Conservation (phyloP, 1,140 invertebrate species). For the Nasonia giraulti region DNA sequence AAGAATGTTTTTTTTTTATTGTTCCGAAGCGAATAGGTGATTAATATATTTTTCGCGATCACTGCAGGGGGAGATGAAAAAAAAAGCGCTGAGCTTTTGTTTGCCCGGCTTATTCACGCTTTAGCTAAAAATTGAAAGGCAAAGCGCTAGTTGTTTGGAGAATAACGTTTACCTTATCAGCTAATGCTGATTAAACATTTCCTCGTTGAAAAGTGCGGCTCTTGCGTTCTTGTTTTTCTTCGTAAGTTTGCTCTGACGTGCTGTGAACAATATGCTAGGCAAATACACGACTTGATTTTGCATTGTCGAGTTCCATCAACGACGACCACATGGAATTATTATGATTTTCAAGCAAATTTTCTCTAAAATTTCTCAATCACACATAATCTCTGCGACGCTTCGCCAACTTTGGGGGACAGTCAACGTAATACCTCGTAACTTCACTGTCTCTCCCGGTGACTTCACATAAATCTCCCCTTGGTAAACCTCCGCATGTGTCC, state of each 20-base stretch:
- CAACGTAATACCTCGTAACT: neutral
- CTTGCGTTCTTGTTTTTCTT: neutral
- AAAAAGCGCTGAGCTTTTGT: neutral
- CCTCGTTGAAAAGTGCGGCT: neutral
- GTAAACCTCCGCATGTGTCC: neutral
- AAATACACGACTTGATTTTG: neutral
- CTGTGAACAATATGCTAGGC: neutral
- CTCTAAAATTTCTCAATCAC: neutral
- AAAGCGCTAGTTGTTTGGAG: neutral
- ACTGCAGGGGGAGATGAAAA: neutral
- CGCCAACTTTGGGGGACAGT: neutral
- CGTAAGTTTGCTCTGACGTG: neutral
- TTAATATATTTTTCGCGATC: too few relatives aligned
- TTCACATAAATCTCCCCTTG: neutral
- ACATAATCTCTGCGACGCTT: neutral
- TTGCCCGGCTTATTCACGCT: neutral
- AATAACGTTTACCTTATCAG: neutral
- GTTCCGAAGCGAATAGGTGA: too few relatives aligned
- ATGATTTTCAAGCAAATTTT: too few relatives aligned
- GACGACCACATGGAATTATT: too few relatives aligned
- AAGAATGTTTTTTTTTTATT: too few relatives aligned
- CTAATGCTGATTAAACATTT: neutral
- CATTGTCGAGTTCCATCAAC: neutral
- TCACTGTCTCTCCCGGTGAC: neutral
- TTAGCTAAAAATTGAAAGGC: too few relatives aligned